Evolutionary conservation across 2,888 invertebrate species (phyloP), one percentile per base, ranked within the genome.

Genomic region (Dexiosoma caninum): DNA sequence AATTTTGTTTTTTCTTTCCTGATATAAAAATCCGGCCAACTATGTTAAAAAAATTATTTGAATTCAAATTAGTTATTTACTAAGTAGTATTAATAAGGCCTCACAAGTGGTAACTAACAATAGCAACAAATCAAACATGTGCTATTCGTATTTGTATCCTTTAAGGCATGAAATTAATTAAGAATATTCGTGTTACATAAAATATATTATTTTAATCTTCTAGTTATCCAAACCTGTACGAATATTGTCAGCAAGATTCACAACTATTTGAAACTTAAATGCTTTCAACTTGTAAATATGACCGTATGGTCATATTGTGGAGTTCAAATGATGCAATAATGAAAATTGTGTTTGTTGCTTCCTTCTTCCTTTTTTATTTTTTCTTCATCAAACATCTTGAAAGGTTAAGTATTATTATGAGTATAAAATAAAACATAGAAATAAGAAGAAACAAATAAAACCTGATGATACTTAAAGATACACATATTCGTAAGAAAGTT

Each of bases 331-430:
- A 53, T 32, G 37, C 67, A 42, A 53, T 35, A 62, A 35, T 44
- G 35, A 40, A 72, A 2, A 35, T 62, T 44, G 21, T 46, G n/a
- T 55, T 78, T 27, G 35, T 55, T 44, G 37, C 46, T 21, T 12
- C 37, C 23, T 10, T 7, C 16, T 14, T 37, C 19, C n/a, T n/a
- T n/a, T n/a, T n/a, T 21, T 14, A 46, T 66, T 71, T 67, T 69
- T 69, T 76, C 53, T 77, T 72, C 77, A 72, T 72, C 40, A 72
- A 81, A 72, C 77, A 72, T 67, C 81, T 81, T 81, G 62, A 81
- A 81, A 81, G 81, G 81, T 81, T 77, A 81, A 81, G 77, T 77
- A 62, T 69, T 77, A 62, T 69, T 69, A 42, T 67, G 14, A 64
- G 32, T 5, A 70, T 59, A 9, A 69, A 74, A 64, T 19, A 64